phyloP scores from a whole-genome alignment of 1,140 invertebrate genomes.

The Sycobia sp. region DNA sequence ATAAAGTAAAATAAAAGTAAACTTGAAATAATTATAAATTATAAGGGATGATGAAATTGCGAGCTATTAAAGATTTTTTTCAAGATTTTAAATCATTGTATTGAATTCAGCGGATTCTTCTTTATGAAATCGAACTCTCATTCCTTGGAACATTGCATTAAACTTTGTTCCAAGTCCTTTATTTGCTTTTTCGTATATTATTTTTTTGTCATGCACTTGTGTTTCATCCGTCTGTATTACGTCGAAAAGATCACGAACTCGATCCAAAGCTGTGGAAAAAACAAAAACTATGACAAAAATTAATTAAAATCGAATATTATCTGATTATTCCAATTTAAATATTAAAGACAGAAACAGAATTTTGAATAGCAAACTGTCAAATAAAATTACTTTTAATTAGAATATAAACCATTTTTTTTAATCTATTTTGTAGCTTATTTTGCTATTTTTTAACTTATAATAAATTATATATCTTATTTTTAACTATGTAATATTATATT shows the following conservation, averaged over 20 bases:
- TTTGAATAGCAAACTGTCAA: neutral
- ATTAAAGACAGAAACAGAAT: neutral
- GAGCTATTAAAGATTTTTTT: conserved; percentile 16
- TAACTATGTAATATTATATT: conserved; percentile 30
- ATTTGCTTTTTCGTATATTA: conserved; percentile 27
- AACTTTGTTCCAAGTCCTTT: conserved; percentile 44
- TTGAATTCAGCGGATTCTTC: conserved; percentile 37
- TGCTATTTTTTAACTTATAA: conserved; percentile 20
- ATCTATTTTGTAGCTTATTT: neutral
- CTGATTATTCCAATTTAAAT: neutral
- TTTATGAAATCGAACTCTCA: conserved; percentile 45
- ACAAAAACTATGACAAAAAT: conserved; percentile 1
- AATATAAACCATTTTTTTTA: neutral
- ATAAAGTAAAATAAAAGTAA: neutral
- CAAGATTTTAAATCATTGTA: conserved; percentile 37
- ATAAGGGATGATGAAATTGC: conserved; percentile 1
- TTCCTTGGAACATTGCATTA: conserved; percentile 48
- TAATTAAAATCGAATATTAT: neutral
- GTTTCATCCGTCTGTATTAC: conserved; percentile 51
- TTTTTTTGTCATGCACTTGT: conserved; percentile 40
- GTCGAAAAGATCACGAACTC: conserved; percentile 59
- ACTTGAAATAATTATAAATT: neutral
- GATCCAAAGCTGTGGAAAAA: conserved; percentile 60
- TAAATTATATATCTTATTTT: conserved; percentile 23
- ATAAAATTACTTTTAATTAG: neutral